Conservation (phyloP, 2,113 vertebrate genomes). For the Vulpes vulpes region DNA sequence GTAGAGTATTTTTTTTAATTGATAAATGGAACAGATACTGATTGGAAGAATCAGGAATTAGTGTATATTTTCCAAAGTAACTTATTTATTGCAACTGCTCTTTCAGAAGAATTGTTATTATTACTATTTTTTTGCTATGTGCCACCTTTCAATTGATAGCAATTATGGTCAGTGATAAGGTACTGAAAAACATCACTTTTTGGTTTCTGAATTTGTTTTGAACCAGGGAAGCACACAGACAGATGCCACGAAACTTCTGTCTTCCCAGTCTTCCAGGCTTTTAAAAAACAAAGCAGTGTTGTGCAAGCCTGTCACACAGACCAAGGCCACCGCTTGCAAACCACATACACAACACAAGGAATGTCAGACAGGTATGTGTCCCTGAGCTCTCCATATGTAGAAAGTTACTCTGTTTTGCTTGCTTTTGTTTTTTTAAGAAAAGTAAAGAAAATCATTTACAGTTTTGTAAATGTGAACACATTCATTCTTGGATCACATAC, state of each 20-base stretch:
- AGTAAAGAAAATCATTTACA: slow-evolving; percentile 25
- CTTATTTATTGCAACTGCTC: neutral
- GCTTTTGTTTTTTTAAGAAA: slow-evolving; percentile 21
- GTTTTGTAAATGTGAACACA: slow-evolving; percentile 53
- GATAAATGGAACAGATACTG: neutral
- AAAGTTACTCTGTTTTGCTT: neutral
- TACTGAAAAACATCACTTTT: slow-evolving; percentile 47
- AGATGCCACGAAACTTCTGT: slow-evolving; percentile 87
- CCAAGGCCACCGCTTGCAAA: slow-evolving; percentile 96
- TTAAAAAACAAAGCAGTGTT: slow-evolving; percentile 97
- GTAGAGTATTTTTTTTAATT: neutral
- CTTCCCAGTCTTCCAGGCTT: slow-evolving; percentile 86
- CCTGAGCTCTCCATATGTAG: neutral
- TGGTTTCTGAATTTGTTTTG: slow-evolving; percentile 69
- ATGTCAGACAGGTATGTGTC: slow-evolving; percentile 94
- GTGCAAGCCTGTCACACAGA: slow-evolving; percentile 96
- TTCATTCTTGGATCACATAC: slow-evolving; percentile 21
- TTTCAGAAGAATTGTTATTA: slow-evolving; percentile 40
- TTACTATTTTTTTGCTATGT: slow-evolving; percentile 36
- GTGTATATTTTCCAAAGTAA: slow-evolving; percentile 1
- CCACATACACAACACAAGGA: slow-evolving; percentile 91
- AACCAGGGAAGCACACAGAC: slow-evolving; percentile 91
- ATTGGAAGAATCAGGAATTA: slow-evolving; percentile 50
- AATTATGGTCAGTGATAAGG: neutral
- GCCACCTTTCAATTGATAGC: slow-evolving; percentile 28